Base-by-base conservation (phyloP, 37 sponge, comb jelly and placozoan genomes). In the Eunapius fragilis region DNA sequence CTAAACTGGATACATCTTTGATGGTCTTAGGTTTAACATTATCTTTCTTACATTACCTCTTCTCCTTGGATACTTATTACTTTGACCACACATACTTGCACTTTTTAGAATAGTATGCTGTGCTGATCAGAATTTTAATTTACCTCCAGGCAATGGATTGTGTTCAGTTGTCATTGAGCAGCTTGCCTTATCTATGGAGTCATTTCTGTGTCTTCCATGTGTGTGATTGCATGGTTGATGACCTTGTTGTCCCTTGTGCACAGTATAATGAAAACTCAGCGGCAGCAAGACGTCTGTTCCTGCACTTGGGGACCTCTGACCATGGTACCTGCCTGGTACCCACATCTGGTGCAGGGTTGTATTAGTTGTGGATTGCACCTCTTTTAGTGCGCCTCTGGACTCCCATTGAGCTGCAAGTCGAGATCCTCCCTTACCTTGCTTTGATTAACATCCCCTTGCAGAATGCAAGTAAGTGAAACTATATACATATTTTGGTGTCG, bases 401-500 rank as follows among this genome's bases (percentile, higher is more conserved):
- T 12, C 90, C 93, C 3, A 34, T 93, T 13, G 93, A 88, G 26
- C 87, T 93, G 37, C 93, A 89, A 70, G 89, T 90, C 67, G 87
- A 93, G 67, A 86, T 93, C 3, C 67, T 93, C 28, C 93, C 93
- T 6, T 89, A 75, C 76, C 33, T 89, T 72, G 80, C 90, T 32
- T 19, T 89, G 33, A 84, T 86, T 37, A 93, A 87, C 48, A n/a
- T 71, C 3, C 73, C 90, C 48, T 74, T 93, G 32, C 87, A 84
- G 71, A 93, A 86, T 71, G 74, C 90, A 70, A 79, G 93, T 92
- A 14, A 37, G 87, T 82, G 12, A 23, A 2, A 27, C 73, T 35
- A 25, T 69, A 36, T 80, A 35, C 23, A 31, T 80, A 35, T 80
- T 31, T 9, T 25, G 10, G 19, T 31, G 10, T 76, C 37, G 41